A percentile compares a stretch with the other conserved stretches of the same genome.
Conservation (phyloP, 2,888 invertebrate genomes). For the Eupelmus urozonus region DNA sequence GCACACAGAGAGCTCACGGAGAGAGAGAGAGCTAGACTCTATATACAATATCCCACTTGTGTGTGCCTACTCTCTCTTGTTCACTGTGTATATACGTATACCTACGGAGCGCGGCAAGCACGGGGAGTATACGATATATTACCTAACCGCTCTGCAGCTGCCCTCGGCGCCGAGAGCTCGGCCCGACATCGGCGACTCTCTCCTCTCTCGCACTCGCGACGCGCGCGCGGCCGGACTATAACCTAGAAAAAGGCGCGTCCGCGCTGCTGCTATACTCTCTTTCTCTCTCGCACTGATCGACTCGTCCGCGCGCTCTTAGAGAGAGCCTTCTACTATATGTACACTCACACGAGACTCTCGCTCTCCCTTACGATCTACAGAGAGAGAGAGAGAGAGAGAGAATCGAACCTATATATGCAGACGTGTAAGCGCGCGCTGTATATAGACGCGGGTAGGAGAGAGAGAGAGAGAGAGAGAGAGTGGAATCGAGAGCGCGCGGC, state of each 20-base stretch:
- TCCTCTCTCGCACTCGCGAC: constrained; percentile 23
- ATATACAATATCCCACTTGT: not conserved
- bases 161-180: constrained; percentile 5
- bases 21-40: too few species aligned
- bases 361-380: not conserved
- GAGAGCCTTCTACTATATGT: too few species aligned
- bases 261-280: not conserved
- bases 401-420: not conserved
- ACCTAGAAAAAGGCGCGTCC: not conserved
- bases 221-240: constrained; percentile 20
- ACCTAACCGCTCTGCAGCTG: constrained; percentile 28
- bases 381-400: not conserved
- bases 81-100: too few species aligned
- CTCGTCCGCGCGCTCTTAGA: constrained; percentile 27
- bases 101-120: not conserved
- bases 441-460: too few species aligned
- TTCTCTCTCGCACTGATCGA: not conserved
- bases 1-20: too few species aligned
- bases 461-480: not conserved
- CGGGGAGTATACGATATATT: not conserved
- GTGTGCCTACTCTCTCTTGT: not conserved
- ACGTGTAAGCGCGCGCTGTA: not conserved
- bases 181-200: not conserved
- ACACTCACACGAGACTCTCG: not conserved
- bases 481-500: not conserved